Evolutionary conservation across 2,797 vertebrate genomes (phyloP), one percentile per base, ranked within the genome.

Genomic region (Halcyon leucocephala): DNA sequence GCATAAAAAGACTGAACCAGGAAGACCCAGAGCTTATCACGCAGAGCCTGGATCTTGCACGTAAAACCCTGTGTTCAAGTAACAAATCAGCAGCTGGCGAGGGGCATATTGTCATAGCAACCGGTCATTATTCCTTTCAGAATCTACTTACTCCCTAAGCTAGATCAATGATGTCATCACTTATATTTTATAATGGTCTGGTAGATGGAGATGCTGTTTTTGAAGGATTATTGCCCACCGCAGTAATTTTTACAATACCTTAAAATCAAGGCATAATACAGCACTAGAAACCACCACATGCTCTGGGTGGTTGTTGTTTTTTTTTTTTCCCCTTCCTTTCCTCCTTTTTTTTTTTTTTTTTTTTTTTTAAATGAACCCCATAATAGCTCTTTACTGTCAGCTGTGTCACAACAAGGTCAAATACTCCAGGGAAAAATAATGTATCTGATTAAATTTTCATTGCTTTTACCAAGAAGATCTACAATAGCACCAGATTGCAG

Each of bases 61-160:
- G 99, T 98, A 99, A 99, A 98, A 98, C 98, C 98, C 98, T 98
- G 99, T 99, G 99, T 98, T 98, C 97, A 97, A 98, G 98, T 96
- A 98, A 99, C 99, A 98, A 99, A 99, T 99, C 99, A 99, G 99
- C 99, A 99, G 99, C 99, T 99, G 99, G 98, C 98, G 98, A 98
- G 98, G 98, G 98, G 98, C 98, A 98, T 96, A 98, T 99, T 98
- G 98, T 99, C 99, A 99, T 99, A 98, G 99, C 98, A 99, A 99
- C 99, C 98, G 98, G 98, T 98, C 98, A 98, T 98, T 98, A 98
- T 97, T 98, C 98, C 98, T 98, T 98, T 98, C 98, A 57, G 98
- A 98, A 98, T 98, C 98, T 98, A 97, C 98, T 98, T 98, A 98
- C 98, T 98, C 98, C 96, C 97, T 98, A 97, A 99, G 98, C 97